Percentiles rank a stretch among this genome's conserved stretches.
These are phyloP conservation scores for Poicephalus gulielmi DNA, from an alignment of 2,113 vertebrate genomes.

Conservation along the genomic window DNA sequence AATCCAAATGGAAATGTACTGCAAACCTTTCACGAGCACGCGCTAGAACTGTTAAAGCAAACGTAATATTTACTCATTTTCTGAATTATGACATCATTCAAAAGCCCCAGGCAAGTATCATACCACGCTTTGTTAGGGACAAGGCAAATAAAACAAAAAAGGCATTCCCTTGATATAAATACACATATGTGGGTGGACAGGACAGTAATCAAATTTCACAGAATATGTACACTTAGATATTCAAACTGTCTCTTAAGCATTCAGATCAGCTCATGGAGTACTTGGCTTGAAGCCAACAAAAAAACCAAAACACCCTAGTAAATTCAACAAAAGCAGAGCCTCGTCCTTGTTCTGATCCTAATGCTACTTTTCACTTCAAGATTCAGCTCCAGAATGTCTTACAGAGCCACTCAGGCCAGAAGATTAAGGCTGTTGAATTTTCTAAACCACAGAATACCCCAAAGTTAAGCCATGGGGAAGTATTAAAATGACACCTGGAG, in stretches of 20 bases:
- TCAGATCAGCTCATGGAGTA: background rate
- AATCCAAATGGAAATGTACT: background rate
- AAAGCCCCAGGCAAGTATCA: background rate
- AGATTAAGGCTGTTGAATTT: background rate
- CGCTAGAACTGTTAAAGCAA: background rate
- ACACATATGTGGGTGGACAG: background rate
- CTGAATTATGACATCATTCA: background rate
- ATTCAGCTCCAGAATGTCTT: background rate
- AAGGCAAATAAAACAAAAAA: background rate
- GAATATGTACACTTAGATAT: background rate
- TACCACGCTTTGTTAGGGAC: background rate
- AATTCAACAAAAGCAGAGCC: background rate
- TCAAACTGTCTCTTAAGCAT: background rate
- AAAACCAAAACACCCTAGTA: background rate
- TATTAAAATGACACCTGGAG: background rate
- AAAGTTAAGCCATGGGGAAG: background rate
- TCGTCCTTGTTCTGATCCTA: background rate
- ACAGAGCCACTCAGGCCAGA: background rate
- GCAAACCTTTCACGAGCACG: background rate
- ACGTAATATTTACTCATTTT: background rate
- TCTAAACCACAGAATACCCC: background rate
- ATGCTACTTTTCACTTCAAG: background rate
- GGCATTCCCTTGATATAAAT: background rate
- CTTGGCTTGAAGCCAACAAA: background rate
- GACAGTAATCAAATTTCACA: background rate